Conservation (phyloP, 2,797 vertebrate species). For the Clamator glandarius region DNA sequence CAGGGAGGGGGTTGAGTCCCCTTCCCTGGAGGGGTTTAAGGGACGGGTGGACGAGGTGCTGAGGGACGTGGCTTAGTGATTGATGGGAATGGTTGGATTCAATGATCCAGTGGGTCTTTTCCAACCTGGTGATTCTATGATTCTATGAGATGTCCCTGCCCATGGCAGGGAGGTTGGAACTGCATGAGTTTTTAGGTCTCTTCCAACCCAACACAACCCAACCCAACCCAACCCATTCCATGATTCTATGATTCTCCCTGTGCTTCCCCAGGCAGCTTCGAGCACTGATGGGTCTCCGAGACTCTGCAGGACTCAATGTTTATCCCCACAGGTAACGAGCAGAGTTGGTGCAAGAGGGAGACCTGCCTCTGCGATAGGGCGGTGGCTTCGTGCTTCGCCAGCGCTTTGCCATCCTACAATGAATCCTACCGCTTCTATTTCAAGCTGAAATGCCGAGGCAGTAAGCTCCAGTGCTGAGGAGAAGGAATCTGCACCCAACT, state of each 20-base stretch:
- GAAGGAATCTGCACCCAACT: accelerated
- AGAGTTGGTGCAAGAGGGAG: slow-evolving; percentile 51
- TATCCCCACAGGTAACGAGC: not conserved
- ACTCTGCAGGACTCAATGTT: accelerated
- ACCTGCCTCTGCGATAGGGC: slow-evolving; percentile 15
- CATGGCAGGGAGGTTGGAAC: too few relatives aligned
- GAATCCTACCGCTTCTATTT: slow-evolving; percentile 47
- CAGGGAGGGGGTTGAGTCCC: too few relatives aligned
- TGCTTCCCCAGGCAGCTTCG: accelerated
- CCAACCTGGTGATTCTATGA: too few relatives aligned
- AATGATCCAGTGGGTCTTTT: too few relatives aligned
- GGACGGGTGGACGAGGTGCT: too few relatives aligned
- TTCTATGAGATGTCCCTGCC: too few relatives aligned
- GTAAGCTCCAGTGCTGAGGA: slow-evolving; percentile 44
- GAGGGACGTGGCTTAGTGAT: too few relatives aligned
- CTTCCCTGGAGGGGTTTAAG: too few relatives aligned
- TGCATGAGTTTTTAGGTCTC: too few relatives aligned
- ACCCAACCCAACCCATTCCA: too few relatives aligned
- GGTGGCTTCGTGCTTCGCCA: slow-evolving; percentile 8
- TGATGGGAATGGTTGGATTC: too few relatives aligned
- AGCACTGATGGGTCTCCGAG: not conserved
- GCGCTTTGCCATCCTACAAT: slow-evolving; percentile 18
- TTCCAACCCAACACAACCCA: too few relatives aligned
- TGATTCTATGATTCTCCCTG: accelerated
- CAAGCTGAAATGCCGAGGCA: slow-evolving; percentile 36